Evolutionary conservation across 2,113 vertebrate genomes (phyloP), one percentile per base, ranked within the genome.

Genomic region (Semnornis frantzii): DNA sequence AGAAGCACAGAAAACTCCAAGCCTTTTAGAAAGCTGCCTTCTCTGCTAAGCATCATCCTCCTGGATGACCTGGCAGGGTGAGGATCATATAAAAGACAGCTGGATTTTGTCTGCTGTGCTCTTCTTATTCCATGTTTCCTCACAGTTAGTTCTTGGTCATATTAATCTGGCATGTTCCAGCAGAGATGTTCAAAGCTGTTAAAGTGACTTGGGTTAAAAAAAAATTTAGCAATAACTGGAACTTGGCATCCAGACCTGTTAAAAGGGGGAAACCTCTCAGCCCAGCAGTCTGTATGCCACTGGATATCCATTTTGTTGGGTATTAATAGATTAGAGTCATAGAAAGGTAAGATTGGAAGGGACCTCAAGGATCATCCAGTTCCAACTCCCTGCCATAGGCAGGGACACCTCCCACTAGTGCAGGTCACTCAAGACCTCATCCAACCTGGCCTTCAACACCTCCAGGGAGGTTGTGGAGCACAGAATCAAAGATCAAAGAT

Each of bases 171-270:
- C 33, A 37, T 55, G 25, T 74, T 89, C 91, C 0, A 82, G 44
- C n/a, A 1, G 6, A 91, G 72, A 80, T 39, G 62, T 77, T 80
- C 68, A 91, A 94, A 94, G 65, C 92, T 92, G 87, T 63, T 89
- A 82, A 83, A 93, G 60, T 24, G 84, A 94, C 91, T 92, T 91
- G 72, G 34, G 89, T 64, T n/a, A n/a, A 50, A 89, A 73, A 50
- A 89, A 73, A 92, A 69, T 34, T 57, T 69, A 91, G 82, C 62
- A 92, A 85, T 82, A 93, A 63, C 64, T 91, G 42, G 72, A 92
- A 89, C 66, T 82, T 95, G 94, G 91, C 87, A 82, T 57, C 50
- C 24, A n/a, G 16, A 31, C 31, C 54, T 83, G 57, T 71, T 88
- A 71, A 75, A 94, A 63, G 15, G 34, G 55, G 15, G 39, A 64